Evolutionary conservation across 1,140 invertebrate genomes (phyloP), one percentile per base, ranked within the genome.

Genomic region (Nylanderia fulva): DNA sequence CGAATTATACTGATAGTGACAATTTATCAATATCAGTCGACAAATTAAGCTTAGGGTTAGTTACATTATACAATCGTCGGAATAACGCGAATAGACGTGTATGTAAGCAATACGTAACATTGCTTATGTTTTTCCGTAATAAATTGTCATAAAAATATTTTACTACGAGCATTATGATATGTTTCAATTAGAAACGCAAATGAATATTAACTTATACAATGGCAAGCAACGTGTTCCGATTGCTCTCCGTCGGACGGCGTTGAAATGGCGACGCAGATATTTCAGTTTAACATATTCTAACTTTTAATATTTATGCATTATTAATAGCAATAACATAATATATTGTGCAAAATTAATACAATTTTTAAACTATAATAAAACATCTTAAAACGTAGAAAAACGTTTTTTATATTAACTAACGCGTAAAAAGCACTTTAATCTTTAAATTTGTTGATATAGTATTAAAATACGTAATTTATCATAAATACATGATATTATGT

Each of bases 121-220:
- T 68, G 33, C 21, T 68, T 15, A 39, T 15, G 24, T 56, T n/a
- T 69, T 80, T 56, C 24, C 13, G 36, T 42, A 80, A 71, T 71
- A 58, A 42, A 82, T 82, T 45, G 11, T 24, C 13, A 27, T 60
- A 58, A 82, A 71, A 71, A 72, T 79, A 58, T 52, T 60, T 58
- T 48, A 60, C 1, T 58, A 2, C 36, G 42, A 45, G n/a, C 7
- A 82, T 72, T 72, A 58, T 71, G 8, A 72, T 72, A 45, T 72
- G 21, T 60, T 42, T 18, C 15, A 29, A 82, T 71, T 71, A 71
- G 24, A 82, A 71, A 45, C 6, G 27, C 66, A 58, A 60, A 58
- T 33, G 39, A 82, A 72, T 71, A 39, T 58, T 60, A 71, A 71
- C 13, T 72, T 72, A 58, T 56, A 71, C 21, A 33, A 24, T 52